phyloP scores from a whole-genome alignment of 1,140 invertebrate genomes.

The Sesamia nonagrioides region DNA sequence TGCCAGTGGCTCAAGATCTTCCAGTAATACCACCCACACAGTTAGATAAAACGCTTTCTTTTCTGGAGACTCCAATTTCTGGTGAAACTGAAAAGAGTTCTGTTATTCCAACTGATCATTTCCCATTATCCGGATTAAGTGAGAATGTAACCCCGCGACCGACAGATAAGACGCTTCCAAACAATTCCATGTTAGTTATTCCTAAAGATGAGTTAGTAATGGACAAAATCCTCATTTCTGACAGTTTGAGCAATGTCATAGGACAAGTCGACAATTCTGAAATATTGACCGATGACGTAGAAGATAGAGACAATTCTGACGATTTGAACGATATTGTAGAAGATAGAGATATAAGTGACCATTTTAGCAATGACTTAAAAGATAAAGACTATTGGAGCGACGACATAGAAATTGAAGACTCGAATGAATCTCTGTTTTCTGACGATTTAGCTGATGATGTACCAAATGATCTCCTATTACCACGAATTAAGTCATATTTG shows the following conservation, averaged over 20 bases:
- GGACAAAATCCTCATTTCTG: neutral
- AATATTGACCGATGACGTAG: too few relatives aligned
- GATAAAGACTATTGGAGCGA: too few relatives aligned
- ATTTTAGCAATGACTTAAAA: too few relatives aligned
- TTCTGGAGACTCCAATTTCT: too few relatives aligned
- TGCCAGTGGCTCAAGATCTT: neutral
- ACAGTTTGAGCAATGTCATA: neutral
- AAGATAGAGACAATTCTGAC: neutral
- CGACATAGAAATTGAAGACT: neutral
- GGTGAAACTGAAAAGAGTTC: too few relatives aligned
- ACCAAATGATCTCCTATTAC: too few relatives aligned
- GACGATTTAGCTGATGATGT: neutral
- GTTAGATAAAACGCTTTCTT: neutral
- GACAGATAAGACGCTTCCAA: neutral
- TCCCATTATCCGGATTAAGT: neutral
- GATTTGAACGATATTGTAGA: neutral
- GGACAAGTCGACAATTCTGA: too few relatives aligned
- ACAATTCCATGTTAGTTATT: neutral
- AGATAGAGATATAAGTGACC: neutral
- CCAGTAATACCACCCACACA: neutral
- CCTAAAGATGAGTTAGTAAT: neutral
- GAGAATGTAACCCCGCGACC: neutral
- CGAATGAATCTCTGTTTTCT: neutral
- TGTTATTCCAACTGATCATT: too few relatives aligned
- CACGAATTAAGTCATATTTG: neutral